Conservation (phyloP, 2,888 invertebrate species). For the Stenichneumon culpator region DNA sequence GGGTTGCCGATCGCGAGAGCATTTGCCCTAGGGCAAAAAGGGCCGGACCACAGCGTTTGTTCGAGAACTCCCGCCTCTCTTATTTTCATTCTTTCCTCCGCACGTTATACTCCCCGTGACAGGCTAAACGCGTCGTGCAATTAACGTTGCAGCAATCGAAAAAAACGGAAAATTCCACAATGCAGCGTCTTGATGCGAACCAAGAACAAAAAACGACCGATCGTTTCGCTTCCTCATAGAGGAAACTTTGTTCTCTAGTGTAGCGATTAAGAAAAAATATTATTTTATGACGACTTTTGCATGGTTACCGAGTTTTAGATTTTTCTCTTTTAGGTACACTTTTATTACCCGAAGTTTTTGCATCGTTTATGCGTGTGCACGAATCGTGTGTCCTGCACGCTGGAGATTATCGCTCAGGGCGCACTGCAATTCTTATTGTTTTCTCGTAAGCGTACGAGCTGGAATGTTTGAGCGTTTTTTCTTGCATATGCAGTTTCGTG, state of each 20-base stretch:
- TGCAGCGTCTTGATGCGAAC: no score
- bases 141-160: not conserved
- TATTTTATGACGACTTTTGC: slow-evolving; percentile 10
- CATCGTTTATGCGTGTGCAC: slow-evolving; percentile 3
- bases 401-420: slow-evolving; percentile 18
- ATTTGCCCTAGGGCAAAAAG: slow-evolving; percentile 64
- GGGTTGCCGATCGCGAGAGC: slow-evolving; percentile 50
- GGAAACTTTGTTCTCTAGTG: no score
- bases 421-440: slow-evolving; percentile 24
- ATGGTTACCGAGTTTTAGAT: slow-evolving; percentile 28
- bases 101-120: slow-evolving; percentile 60
- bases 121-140: slow-evolving; percentile 59
- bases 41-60: slow-evolving; percentile 57
- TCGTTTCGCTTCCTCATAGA: no score
- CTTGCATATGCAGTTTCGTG: not conserved
- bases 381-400: not conserved
- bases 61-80: slow-evolving; percentile 47
- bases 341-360: slow-evolving; percentile 28
- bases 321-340: slow-evolving; percentile 17
- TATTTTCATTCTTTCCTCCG: slow-evolving; percentile 36
- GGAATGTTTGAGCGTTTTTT: slow-evolving; percentile 23
- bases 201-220: no score
- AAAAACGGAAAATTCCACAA: not conserved
- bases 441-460: slow-evolving; percentile 1
- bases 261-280: not conserved